Base-by-base conservation (phyloP, 2,113 vertebrate species). In the Desmodus rotundus region DNA sequence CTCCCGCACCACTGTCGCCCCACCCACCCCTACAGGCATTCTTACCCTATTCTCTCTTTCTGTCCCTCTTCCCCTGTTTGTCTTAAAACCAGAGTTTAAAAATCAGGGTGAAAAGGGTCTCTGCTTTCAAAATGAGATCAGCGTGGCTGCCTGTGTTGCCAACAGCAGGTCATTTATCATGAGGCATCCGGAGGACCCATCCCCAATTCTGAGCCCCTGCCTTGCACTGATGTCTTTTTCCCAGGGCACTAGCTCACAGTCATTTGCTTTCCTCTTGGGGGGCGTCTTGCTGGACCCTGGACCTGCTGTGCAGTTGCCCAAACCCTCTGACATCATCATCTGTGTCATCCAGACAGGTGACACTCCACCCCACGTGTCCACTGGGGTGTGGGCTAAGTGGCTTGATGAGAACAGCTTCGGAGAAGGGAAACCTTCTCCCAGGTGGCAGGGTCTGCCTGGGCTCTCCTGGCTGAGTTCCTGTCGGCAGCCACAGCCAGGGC, bases 161-260 rank as follows among this genome's bases (percentile, higher is more conserved):
- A 81, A 58, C 74, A 94, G 47, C 85, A 13, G 9, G 70, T 80
- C 68, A 81, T 95, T 93, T 17, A 63, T 96, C 96, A 86, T 4
- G 31, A 19, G 61, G 92, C 58, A 4, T 92, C 95, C 83, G 11
- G 70, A 26, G 81, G 95, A 67, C 95, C 54, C 7, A 1, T 1
- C 50, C 83, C 84, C 81, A 73, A 43, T 94, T 92, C 96, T 52
- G 70, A 94, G 50, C 84, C 93, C 83, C 96, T 90, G 94, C 83
- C 95, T 94, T 80, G 78, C 17, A 0, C 94, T 67, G 74, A 2
- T 92, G 2, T 4, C 28, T 80, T 74, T 77, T 38, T n/a, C 13
- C 50, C 74, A 52, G 1, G 74, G 58, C 54, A 6, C 45, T 7
- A 6, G 22, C 26, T 73, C 38, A n/a, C 20, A 2, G 68, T 38